A percentile compares a stretch with the other conserved stretches of the same genome.
Conservation (phyloP, 2,797 vertebrate species). For the Epinephelus coioides region DNA sequence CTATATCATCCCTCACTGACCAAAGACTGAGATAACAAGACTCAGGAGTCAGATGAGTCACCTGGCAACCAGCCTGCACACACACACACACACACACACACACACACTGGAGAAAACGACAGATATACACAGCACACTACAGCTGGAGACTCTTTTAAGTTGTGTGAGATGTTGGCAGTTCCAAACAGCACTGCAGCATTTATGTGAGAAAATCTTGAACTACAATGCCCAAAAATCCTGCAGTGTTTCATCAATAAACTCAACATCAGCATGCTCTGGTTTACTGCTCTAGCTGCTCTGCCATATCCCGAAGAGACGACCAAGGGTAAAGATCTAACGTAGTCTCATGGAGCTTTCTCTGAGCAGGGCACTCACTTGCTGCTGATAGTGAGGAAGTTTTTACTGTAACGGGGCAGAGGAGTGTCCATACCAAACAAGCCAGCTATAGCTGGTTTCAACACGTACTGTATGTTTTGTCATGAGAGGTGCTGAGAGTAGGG, state of each 20-base stretch:
- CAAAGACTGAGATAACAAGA: constrained; percentile 28
- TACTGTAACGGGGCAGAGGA: not conserved
- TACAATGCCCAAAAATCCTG: constrained; percentile 10
- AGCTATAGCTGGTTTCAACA: not conserved
- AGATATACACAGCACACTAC: constrained; percentile 7
- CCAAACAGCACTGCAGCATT: not conserved
- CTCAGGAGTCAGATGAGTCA: constrained; percentile 23
- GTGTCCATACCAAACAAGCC: not conserved
- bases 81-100: not conserved
- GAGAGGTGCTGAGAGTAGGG: not conserved
- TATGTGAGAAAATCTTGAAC: not conserved
- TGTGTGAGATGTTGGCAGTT: not conserved
- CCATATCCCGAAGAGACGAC: not conserved
- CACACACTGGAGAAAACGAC: not conserved
- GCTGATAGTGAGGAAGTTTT: constrained; percentile 5
- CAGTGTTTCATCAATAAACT: constrained; percentile 32
- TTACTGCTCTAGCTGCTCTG: not conserved
- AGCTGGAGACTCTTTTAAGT: constrained; percentile 13
- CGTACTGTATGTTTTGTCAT: not conserved
- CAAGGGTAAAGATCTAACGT: not conserved
- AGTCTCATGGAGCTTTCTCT: constrained; percentile 7
- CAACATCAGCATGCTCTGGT: constrained; percentile 17
- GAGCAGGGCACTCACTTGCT: not conserved
- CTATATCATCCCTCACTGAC: constrained; percentile 21
- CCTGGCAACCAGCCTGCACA: not conserved